Evolutionary conservation across 2,888 invertebrate genomes (phyloP), one percentile per base, ranked within the genome.

Genomic region (Gymnosoma rotundatum): DNA sequence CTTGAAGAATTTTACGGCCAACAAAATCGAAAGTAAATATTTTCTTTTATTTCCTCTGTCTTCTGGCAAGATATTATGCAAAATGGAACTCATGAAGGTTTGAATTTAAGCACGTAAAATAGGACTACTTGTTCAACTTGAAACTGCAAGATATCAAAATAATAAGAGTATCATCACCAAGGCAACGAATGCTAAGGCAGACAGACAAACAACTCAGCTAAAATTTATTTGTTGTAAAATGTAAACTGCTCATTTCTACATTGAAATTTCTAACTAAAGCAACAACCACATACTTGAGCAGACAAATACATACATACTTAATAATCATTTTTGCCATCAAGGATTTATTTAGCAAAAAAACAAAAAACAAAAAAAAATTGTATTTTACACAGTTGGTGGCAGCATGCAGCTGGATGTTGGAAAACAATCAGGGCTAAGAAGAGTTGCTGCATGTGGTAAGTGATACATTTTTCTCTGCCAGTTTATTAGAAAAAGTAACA

Each of bases 361-460:
- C 38, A 75, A 58, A 81, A 70, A 69, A 52, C 36, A 72, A 52
- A 21, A 20, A 20, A 48, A 75, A 58, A 81, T 64, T 58, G 70
- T 69, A 75, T 81, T 81, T 75, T 64, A 20, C 69, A 12, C 69
- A 63, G 74, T 75, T 54, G 75, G 74, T 69, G 69, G 63, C 54
- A 45, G 52, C 25, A 45, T 0, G n/a, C 20, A 20, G 54, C 1
- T 16, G 9, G 4, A 56, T 56, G 56, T 25, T 54, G 42, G n/a
- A 12, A n/a, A 10, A 36, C 14, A 38, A 48, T 0, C 12, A 42
- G n/a, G 25, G 45, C 45, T 18, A 12, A 18, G 14, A 36, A 12
- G 18, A 58, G 8, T 54, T 54, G 45, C 32, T 60, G 63, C 18
- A 64, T 58, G 38, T 38, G 50, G 12, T 18, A 42, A 54, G 61